Base-by-base conservation (phyloP, 2,797 vertebrate species). In the Sciurus vulgaris region DNA sequence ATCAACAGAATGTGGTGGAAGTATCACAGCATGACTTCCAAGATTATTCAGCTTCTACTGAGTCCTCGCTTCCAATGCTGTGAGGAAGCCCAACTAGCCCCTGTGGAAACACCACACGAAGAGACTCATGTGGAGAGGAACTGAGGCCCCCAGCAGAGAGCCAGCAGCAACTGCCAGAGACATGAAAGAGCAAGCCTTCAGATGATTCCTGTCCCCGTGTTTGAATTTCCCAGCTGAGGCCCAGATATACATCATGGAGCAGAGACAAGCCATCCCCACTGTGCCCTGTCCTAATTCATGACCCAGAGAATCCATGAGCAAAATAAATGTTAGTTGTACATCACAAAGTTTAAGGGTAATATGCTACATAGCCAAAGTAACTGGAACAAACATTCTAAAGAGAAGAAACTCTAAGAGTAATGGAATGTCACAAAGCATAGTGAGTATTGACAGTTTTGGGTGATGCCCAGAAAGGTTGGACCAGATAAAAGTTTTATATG, bases 241-340 rank as follows among this genome's bases (percentile, higher is more conserved):
- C 87, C 91, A 83, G 59, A 82, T 49, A n/a, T 24, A 74, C 24
- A 26, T 76, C 91, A 72, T 9, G 47, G 65, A 56, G 35, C 47
- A 94, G 49, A 74, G 89, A 78, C n/a, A 69, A 91, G 74, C 20
- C 54, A 67, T 51, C 49, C 92, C 87, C 63, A 96, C 81, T 92
- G 93, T 88, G 93, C 61, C 56, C 85, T 95, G 93, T 82, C 94
- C 96, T 93, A 91, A 81, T 96, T 96, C 72, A 67, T 73, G 72
- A 84, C 85, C 93, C 77, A 73, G 76, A 93, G 95, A 90, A 82
- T 79, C 77, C 12, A 63, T 14, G 69, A 92, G 41, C 41, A 84
- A 41, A 84, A 83, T 78, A 94, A 93, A 70, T 61, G 56, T 38
- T 56, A 89, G 73, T 63, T 87, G 73, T 70, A 82, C 59, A 33